Conservation (phyloP, 2,888 invertebrate genomes). For the Agrotis exclamationis region DNA sequence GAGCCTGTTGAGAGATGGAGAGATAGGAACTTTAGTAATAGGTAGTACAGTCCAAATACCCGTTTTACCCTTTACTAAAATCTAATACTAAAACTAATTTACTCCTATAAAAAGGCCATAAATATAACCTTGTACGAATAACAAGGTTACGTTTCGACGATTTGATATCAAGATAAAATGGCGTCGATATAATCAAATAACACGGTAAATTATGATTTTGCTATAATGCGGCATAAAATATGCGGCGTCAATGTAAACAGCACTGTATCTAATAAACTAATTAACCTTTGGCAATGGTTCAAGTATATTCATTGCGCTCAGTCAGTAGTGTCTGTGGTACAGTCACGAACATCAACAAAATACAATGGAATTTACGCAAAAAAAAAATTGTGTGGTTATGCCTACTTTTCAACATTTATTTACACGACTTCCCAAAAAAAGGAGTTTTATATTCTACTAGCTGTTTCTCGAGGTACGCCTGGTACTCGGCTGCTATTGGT, state of each 20-base stretch:
- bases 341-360: background rate
- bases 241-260: slow-evolving; percentile 24
- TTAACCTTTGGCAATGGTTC: slow-evolving; percentile 49
- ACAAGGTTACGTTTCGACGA: background rate
- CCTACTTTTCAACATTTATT: too few species aligned
- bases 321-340: background rate
- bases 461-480: too few species aligned
- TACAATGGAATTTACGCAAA: too few species aligned
- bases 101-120: background rate
- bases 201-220: background rate
- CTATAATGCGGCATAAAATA: slow-evolving; percentile 31
- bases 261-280: slow-evolving; percentile 21
- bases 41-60: too few species aligned
- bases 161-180: slow-evolving; percentile 14
- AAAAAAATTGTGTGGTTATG: too few species aligned
- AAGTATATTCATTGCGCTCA: slow-evolving; percentile 15
- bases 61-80: too few species aligned
- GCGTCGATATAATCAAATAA: slow-evolving; percentile 25
- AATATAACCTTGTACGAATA: background rate
- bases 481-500: too few species aligned
- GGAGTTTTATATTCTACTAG: too few species aligned
- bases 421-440: too few species aligned
- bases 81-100: too few species aligned
- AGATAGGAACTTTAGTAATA: too few species aligned
- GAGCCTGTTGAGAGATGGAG: too few species aligned